Conservation (phyloP, 1,140 invertebrate species). For the Atta cephalotes region DNA sequence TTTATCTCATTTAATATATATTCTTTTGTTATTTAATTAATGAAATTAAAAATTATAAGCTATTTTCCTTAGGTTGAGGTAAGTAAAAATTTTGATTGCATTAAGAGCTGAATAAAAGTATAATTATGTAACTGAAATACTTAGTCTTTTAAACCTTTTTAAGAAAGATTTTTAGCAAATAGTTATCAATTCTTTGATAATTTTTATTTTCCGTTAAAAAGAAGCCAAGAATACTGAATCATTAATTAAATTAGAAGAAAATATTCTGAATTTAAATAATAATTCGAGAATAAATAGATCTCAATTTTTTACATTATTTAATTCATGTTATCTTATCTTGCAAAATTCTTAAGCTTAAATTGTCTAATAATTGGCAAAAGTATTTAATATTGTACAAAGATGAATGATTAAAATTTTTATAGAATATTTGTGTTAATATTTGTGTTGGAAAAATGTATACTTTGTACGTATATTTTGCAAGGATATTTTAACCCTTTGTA, state of each 20-base stretch:
- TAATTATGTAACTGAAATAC: not conserved
- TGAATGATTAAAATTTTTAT: not conserved
- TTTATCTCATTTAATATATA: not conserved
- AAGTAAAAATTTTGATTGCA: not conserved
- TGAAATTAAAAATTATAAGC: not conserved
- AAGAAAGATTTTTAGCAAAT: not conserved
- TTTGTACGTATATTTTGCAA: not conserved
- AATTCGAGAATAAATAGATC: not conserved
- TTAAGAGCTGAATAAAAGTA: not conserved
- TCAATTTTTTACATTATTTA: constrained; percentile 22
- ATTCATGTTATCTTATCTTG: not conserved
- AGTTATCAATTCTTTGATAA: not conserved
- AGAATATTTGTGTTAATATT: not conserved
- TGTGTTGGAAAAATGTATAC: not conserved
- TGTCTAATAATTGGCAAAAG: not conserved
- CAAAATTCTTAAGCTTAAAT: not conserved
- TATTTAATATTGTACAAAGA: not conserved
- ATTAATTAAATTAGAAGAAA: not conserved
- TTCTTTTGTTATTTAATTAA: not conserved
- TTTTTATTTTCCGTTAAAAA: not conserved
- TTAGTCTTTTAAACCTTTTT: not conserved
- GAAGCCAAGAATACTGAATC: not conserved
- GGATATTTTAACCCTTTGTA: not conserved
- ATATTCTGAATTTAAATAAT: not conserved
- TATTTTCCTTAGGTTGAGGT: not conserved